A percentile compares a stretch with the other conserved stretches of the same genome.
Evolutionary conservation across 2,797 vertebrate species (phyloP).

Genomic region (Rhincodon typus): DNA sequence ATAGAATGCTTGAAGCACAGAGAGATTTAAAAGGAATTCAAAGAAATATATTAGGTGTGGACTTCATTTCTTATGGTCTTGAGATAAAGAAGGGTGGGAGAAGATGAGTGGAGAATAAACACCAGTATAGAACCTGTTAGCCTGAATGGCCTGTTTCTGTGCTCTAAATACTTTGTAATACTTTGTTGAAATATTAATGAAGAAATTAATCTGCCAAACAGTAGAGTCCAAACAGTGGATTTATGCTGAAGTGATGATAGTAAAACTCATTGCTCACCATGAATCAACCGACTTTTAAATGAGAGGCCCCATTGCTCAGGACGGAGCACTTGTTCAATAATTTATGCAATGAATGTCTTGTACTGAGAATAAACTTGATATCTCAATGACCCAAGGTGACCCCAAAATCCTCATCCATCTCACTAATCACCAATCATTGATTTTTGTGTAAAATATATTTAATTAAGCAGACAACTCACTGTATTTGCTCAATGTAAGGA

Average conservation of each 20-base stretch:
- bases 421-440: constrained; percentile 64
- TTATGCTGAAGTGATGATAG: neutral
- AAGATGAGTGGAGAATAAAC: neutral
- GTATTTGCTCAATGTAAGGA: neutral
- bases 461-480: constrained; percentile 50
- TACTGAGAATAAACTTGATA: constrained; percentile 60
- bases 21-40: neutral
- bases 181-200: constrained; percentile 19
- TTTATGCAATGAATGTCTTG: constrained; percentile 66
- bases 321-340: constrained; percentile 59
- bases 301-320: constrained; percentile 54
- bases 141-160: neutral
- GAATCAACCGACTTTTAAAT: constrained; percentile 24
- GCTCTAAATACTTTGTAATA: neutral
- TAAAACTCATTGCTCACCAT: constrained; percentile 4
- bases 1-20: neutral
- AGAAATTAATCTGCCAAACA: neutral
- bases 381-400: constrained; percentile 58
- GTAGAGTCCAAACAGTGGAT: neutral
- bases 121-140: neutral
- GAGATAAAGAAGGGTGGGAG: neutral
- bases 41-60: neutral
- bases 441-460: constrained; percentile 61
- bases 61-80: no score
- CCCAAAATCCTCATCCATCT: constrained; percentile 55